Base-by-base conservation (phyloP, 1,140 invertebrate species). In the Chrysomallon squamiferum region DNA sequence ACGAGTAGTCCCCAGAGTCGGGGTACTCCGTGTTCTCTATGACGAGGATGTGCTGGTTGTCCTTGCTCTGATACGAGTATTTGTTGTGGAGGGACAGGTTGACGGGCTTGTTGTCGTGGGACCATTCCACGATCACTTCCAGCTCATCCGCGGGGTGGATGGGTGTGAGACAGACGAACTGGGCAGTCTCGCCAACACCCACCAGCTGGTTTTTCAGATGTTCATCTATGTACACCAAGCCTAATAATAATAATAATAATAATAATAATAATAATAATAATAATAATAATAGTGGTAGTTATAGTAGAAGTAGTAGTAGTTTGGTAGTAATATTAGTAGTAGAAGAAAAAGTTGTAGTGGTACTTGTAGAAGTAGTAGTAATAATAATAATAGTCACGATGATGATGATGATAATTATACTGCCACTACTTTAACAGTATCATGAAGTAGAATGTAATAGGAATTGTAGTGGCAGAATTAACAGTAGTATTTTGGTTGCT, bases 1-100 rank as follows among this genome's bases (percentile, higher is more conserved):
- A 99, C 0, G 95, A 97, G 77, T 98, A 98, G 54, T 89, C 90
- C 18, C 95, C 96, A 3, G 96, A 95, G 85, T 98, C 95, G 47
- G 95, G 85, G 84, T 96, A 94, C n/a, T 91, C 92, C 11, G 95
- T 95, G 87, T 97, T 95, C 1, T 92, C 92, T 61, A 99, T 96
- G 5, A 93, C 92, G 52, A 99, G 87, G 0, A 96, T 68, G 60
- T 71, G 64, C 1, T 68, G 63, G 18, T 63, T 63, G 4, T 71
- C 64, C 27, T 73, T 62, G 30, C 62, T 33, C 43, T 72, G 66
- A 47, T 69, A 71, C 35, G 67, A 60, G 30, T 68, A 58, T 27
- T 54, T 62, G 52, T 15, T 25, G 30, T 59, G 32, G 2, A n/a
- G 18, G n/a, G 18, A 62, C 13, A 62, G 38, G 38, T 65, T 68